Base-by-base conservation (phyloP, 37 sponge, comb jelly and placozoan species). In the Ephydatia muelleri region DNA sequence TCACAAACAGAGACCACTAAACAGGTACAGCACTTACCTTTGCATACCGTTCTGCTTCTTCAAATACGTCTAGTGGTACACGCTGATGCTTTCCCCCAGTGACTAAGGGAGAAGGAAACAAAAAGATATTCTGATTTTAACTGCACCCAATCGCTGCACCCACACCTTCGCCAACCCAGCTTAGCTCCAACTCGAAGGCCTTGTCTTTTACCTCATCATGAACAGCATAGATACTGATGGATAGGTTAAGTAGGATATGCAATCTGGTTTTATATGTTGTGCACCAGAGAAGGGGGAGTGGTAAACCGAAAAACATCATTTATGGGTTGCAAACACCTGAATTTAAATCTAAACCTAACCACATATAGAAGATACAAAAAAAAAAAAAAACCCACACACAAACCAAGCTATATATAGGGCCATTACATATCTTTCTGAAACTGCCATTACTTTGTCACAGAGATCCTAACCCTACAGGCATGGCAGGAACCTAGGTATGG, bases 181-280 rank as follows among this genome's bases (percentile, higher is more conserved):
- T 96, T 43, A 98, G 72, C 81, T 98, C 99, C 49, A 98, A 70
- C 48, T 91, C 92, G 89, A 96, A 98, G 22, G 81, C 88, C 79
- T 96, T 98, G 92, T 98, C 99, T 68, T 98, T 98, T 37, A 97
- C 91, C 70, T 98, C 97, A 78, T 98, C 99, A 89, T 98, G 99
- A 9, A 95, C 93, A 37, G 78, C 75, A 48, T 98, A 90, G 49
- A 98, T 95, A 38, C 96, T 96, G 69, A 29, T 43, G 75, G 64
- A 67, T 8, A 78, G n/a, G 28, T 35, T 57, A 76, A 33, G 72
- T 31, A 9, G 5, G 9, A 12, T 12, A 69, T 30, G 30, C 8
- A 16, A 5, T 71, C 14, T 71, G 33, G 32, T 71, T 1, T 12
- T 9, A 30, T 9, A 4, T n/a, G 6, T 8, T 29, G n/a, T n/a